Evolutionary conservation across 2,888 invertebrate genomes (phyloP).

Genomic region (Bombylius discolor): DNA sequence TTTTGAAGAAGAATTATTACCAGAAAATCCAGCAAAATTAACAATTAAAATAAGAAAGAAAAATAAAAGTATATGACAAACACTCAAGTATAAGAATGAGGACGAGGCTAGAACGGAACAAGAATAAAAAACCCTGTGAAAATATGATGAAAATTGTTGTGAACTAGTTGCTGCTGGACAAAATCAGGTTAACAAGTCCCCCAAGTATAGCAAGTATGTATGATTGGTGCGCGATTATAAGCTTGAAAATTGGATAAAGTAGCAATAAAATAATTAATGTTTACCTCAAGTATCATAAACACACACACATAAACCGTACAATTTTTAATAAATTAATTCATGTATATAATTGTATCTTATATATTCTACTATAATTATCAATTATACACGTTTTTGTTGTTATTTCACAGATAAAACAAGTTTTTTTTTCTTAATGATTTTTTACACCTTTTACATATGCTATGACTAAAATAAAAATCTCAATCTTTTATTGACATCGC

Average conservation of each 20-base stretch:
- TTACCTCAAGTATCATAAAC: no score
- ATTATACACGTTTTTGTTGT: no score
- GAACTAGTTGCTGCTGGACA: neutral
- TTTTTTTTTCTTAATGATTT: no score
- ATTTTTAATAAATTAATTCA: no score
- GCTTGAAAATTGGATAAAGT: neutral
- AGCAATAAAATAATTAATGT: no score
- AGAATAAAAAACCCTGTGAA: neutral
- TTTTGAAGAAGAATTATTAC: no score
- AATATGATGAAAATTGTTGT: neutral
- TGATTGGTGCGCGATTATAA: neutral
- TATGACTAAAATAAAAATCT: neutral
- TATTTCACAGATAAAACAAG: no score
- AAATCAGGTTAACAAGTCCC: constrained; percentile 7
- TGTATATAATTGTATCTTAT: no score
- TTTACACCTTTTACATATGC: neutral
- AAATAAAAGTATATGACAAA: neutral
- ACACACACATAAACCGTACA: no score
- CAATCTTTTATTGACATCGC: neutral
- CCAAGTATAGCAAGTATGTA: neutral
- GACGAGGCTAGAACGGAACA: constrained; percentile 1
- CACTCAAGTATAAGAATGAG: neutral
- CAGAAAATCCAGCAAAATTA: no score
- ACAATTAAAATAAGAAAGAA: no score
- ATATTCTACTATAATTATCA: no score